These are phyloP conservation scores for Gisinianus flammeolus DNA, from an alignment of 2,888 invertebrate genomes.

Conservation along the genomic window DNA sequence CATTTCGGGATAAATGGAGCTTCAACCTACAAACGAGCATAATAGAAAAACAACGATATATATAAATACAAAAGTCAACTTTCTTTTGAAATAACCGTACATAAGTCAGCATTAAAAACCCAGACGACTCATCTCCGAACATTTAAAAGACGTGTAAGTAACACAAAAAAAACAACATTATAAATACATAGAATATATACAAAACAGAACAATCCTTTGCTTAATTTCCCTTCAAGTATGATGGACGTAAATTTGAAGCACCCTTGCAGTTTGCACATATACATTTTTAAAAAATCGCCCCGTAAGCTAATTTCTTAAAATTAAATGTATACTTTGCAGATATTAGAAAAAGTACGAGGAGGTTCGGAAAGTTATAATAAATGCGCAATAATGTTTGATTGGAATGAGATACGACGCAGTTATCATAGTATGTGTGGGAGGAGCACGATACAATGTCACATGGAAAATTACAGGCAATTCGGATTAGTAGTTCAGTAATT, in stretches of 20 bases:
- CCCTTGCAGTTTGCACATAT: background rate
- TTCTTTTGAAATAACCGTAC: background rate
- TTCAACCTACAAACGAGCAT: conserved; percentile 76
- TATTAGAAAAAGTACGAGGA: too few species aligned
- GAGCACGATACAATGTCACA: too few species aligned
- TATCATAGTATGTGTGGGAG: too few species aligned
- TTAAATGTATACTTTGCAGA: background rate
- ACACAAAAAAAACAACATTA: conserved; percentile 5
- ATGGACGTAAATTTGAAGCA: conserved; percentile 10
- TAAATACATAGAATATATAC: conserved; percentile 9
- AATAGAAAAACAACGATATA: conserved; percentile 18
- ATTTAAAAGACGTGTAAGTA: background rate
- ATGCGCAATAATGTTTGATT: too few species aligned
- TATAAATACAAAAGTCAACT: background rate
- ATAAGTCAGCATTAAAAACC: conserved; percentile 17
- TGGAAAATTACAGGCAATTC: too few species aligned
- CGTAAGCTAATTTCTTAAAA: background rate
- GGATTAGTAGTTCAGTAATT: too few species aligned
- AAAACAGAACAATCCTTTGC: conserved; percentile 1
- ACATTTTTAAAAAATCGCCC: conserved; percentile 1
- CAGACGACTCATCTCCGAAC: conserved; percentile 3
- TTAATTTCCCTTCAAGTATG: conserved; percentile 7
- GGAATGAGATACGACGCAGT: too few species aligned
- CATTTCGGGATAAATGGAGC: conserved; percentile 99
- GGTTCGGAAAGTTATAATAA: too few species aligned